Evolutionary conservation across 2,113 vertebrate genomes (phyloP).

Genomic region (Saccopteryx bilineata): DNA sequence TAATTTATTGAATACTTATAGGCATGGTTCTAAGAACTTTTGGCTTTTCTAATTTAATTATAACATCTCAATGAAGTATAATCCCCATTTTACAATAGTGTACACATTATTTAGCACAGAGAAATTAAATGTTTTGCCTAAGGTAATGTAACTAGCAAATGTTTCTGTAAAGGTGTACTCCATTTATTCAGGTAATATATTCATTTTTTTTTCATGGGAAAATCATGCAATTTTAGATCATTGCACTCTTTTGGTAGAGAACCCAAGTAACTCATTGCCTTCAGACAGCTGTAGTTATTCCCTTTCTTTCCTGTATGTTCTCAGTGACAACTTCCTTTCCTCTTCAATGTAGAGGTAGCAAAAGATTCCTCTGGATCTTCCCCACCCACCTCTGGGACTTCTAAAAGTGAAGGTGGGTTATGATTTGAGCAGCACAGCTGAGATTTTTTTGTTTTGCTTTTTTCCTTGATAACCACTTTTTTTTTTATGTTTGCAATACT

Average conservation of each 20-base stretch:
- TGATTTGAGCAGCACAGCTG: background rate
- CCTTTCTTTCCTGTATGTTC: background rate
- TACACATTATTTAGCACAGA: background rate
- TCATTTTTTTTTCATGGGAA: background rate
- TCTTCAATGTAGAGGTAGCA: background rate
- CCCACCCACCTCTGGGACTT: background rate
- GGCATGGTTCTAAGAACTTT: background rate
- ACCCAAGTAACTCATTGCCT: background rate
- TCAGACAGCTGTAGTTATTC: background rate
- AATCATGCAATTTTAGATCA: background rate
- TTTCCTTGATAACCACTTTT: background rate
- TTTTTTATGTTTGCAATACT: background rate
- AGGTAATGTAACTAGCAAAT: background rate
- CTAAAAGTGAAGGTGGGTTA: background rate
- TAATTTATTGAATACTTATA: slow-evolving; percentile 3
- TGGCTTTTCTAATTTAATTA: background rate
- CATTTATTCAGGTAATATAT: background rate
- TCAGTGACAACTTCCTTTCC: background rate
- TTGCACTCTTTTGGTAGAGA: background rate
- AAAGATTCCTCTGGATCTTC: background rate
- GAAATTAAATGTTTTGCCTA: background rate
- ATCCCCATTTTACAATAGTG: background rate
- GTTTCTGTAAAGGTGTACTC: background rate
- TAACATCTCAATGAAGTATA: background rate
- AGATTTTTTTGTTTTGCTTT: background rate